Base-by-base conservation (phyloP, 2,113 vertebrate species). In the Pseudopipra pipra region DNA sequence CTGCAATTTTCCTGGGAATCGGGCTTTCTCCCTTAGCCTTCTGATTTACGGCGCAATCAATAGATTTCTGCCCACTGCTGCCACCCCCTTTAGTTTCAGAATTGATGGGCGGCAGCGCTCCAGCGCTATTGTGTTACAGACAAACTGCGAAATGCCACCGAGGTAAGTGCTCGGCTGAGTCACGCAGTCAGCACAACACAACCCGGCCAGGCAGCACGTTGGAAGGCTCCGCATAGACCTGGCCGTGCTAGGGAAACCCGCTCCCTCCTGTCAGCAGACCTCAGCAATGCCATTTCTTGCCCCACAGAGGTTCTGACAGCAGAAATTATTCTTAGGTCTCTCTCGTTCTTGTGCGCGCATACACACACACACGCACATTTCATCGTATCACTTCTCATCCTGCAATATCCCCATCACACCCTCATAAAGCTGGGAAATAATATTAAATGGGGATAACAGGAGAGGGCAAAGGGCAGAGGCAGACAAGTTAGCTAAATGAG, bases 21-120 rank as follows among this genome's bases (percentile, higher is more conserved):
- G 3, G 68, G 43, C 75, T 86, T 95, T 84, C 92, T 54, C 70
- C 85, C 62, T 92, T 30, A 84, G 65, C 43, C 52, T 74, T 62
- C 89, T 84, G 86, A 95, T 95, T 95, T 95, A 95, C 89, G 67
- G 86, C 1, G 0, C 72, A 84, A 90, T 97, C 96, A 55, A 90
- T 95, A 95, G 68, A 83, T 80, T 90, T 80, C 91, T 97, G 86
- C 83, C 93, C 91, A 92, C 83, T 56, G 86, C 93, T 61, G 86
- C 95, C 93, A 91, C 62, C 77, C 68, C 65, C 56, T 91, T 81
- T 78, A 81, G 80, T 85, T 92, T 91, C 72, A 85, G 93, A 93
- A 93, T 73, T 61, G 91, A 95, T 87, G 94, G 70, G 91, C 22
- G 22, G 86, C 91, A 95, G 80, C 6, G 4, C 61, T 85, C 76